phyloP scores from a whole-genome alignment of 2,113 vertebrate genomes.

The Toxotes chatareus region DNA sequence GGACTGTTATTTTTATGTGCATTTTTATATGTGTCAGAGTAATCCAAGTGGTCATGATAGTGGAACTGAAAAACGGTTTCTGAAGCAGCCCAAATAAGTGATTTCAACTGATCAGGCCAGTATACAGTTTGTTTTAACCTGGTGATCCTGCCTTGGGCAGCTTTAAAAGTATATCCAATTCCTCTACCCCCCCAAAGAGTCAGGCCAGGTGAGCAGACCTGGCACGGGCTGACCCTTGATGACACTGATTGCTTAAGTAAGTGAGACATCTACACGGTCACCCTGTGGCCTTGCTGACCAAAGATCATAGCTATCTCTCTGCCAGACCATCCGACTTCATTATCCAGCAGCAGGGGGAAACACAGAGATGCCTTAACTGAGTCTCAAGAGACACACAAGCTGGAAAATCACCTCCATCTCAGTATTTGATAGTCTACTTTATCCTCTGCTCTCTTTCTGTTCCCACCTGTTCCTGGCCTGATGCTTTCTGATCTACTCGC shows the following conservation, averaged over 20 bases:
- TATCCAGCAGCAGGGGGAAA: conserved; percentile 48
- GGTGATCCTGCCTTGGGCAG: conserved; percentile 18
- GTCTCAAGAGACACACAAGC: conserved; percentile 45
- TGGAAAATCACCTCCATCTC: conserved; percentile 47
- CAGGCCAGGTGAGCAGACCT: background rate
- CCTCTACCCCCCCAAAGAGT: conserved; percentile 4
- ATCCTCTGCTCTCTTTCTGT: conserved; percentile 30
- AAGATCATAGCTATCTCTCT: conserved; percentile 44
- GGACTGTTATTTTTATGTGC: background rate
- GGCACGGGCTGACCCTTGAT: background rate
- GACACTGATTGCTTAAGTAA: conserved; percentile 51
- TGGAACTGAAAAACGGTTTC: background rate
- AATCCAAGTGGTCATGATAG: background rate
- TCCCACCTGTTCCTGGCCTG: conserved; percentile 18
- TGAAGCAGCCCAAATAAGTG: background rate
- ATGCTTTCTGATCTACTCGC: conserved; percentile 33
- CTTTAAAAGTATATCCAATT: conserved; percentile 1
- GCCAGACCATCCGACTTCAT: conserved; percentile 51
- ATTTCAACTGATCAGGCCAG: background rate
- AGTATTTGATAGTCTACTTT: conserved; percentile 42
- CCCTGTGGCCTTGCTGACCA: conserved; percentile 48
- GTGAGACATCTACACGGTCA: conserved; percentile 51
- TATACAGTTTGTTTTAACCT: background rate
- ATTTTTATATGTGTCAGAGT: too few species aligned
- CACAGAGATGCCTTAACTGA: conserved; percentile 26